phyloP scores from a whole-genome alignment of 2,888 invertebrate genomes.

The Xestia rhomboidea region DNA sequence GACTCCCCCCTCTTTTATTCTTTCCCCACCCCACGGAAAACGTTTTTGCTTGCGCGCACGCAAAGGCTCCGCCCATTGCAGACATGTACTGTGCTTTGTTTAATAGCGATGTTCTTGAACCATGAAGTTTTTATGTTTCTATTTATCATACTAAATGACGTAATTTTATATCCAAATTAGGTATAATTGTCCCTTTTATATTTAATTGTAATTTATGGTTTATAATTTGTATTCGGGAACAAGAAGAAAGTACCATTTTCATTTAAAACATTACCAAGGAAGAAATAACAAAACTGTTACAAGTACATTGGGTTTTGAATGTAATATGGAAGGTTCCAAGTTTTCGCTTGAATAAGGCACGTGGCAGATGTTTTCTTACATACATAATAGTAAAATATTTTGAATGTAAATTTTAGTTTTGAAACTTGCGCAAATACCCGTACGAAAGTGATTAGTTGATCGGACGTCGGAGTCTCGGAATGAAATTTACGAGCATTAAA shows the following conservation, averaged over 20 bases:
- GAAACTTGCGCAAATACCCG: conserved; percentile 81
- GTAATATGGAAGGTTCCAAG: not conserved
- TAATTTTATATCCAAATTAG: conserved; percentile 52
- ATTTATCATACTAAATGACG: conserved; percentile 52
- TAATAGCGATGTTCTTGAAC: conserved; percentile 76
- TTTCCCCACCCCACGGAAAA: conserved; percentile 67
- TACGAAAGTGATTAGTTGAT: conserved; percentile 85
- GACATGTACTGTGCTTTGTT: conserved; percentile 82
- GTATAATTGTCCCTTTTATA: conserved; percentile 17
- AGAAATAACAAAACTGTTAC: not conserved
- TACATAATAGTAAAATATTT: conserved; percentile 57
- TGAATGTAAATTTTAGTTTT: conserved; percentile 75
- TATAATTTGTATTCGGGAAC: not conserved
- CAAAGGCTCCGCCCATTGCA: conserved; percentile 81
- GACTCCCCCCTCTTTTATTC: conserved; percentile 63
- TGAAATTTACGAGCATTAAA: conserved; percentile 89
- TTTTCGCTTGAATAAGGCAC: conserved; percentile 16
- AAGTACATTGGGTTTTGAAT: not conserved
- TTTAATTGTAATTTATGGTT: conserved; percentile 40
- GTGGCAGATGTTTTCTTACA: conserved; percentile 3
- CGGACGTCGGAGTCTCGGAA: conserved; percentile 81
- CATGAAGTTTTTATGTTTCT: conserved; percentile 72
- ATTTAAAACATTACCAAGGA: not conserved
- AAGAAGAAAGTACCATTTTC: not conserved
- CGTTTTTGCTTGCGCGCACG: conserved; percentile 75